Base-by-base conservation (phyloP, 2,888 invertebrate species). In the Parnassius smintheus region DNA sequence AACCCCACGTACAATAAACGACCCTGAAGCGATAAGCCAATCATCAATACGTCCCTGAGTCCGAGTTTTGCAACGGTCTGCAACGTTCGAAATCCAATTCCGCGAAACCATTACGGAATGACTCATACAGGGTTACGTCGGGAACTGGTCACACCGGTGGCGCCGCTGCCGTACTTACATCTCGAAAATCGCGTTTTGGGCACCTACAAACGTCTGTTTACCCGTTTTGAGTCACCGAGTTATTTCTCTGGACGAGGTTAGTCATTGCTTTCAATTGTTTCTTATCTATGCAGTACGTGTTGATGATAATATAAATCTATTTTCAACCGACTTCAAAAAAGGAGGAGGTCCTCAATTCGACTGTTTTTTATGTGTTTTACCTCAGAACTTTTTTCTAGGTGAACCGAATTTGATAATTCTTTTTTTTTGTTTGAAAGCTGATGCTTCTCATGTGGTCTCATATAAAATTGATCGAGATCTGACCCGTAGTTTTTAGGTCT, bases 31-130 rank as follows among this genome's bases (percentile, higher is more conserved):
- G 63, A 44, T 52, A 48, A 51, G 1, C 25, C 35, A 35, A 35
- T 35, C 35, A 35, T 55, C 57, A 59, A 59, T 55, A 45, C 53
- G 60, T 56, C 61, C 77, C 75, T 75, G 78, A 74, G 72, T 55
- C 65, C 70, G 67, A 72, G 78, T 86, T 85, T 86, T 81, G 78
- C 83, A 86, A 85, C 77, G 70, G 71, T 73, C 71, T 68, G 67
- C 70, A 70, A 69, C 75, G 76, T 76, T 78, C 80, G 80, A 78
- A 80, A 75, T 75, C 76, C 71, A 75, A 74, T 80, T 80, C 87
- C 73, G 77, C 76, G 87, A 87, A 87, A 70, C 77, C 81, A 84
- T 83, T 85, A 81, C 70, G 58, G 71, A 42, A 74, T 86, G 86
- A 85, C 73, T 86, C 85, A 85, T 70, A 71, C 72, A 66, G 73